Base-by-base conservation (phyloP, 2,797 vertebrate genomes). In the Choloepus didactylus region DNA sequence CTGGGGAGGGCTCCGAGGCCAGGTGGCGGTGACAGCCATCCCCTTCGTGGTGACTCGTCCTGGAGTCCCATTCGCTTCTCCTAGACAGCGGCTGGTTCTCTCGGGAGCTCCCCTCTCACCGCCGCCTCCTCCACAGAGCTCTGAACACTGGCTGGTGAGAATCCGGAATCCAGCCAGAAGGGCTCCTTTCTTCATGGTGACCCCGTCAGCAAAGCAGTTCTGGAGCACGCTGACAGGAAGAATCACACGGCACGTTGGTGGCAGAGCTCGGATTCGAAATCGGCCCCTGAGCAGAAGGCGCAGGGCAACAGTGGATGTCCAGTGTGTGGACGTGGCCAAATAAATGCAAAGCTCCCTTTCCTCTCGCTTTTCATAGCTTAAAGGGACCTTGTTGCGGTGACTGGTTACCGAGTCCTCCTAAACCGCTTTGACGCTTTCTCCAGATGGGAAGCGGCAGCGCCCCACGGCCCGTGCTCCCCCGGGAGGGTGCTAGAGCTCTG, bases 21-120 rank as follows among this genome's bases (percentile, higher is more conserved):
- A 66, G 60, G 35, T 4, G 27, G 38, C 23, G 8, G 18, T 10
- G 11, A 2, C 21, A 0, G 18, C 70, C 21, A 0, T 41, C 0
- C 0, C 66, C 35, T 35, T 35, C 6, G 29, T 46, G 75, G 60
- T 49, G 29, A 25, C 51, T 56, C 49, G 23, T 11, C 0, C 14
- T 12, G 2, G 41, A 69, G 80, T 54, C 9, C 3, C 9, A 9
- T n/a, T 8, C 9, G 72, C 35, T 66, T 84, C 77, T 56, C 23
- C 31, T 6, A 3, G 5, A 21, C 5, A 2, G 15, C 59, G 60
- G 4, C 35, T 44, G 19, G 21, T 35, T 38, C 19, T 2, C 44
- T 51, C 16, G 54, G 2, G 1, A 19, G 8, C n/a, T 49, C 25
- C 29, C 62, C 11, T 46, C 19, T 38, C 54, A 1, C 41, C 35